Conservation (phyloP, 2,113 vertebrate genomes). For the Protomyctophum bolini region DNA sequence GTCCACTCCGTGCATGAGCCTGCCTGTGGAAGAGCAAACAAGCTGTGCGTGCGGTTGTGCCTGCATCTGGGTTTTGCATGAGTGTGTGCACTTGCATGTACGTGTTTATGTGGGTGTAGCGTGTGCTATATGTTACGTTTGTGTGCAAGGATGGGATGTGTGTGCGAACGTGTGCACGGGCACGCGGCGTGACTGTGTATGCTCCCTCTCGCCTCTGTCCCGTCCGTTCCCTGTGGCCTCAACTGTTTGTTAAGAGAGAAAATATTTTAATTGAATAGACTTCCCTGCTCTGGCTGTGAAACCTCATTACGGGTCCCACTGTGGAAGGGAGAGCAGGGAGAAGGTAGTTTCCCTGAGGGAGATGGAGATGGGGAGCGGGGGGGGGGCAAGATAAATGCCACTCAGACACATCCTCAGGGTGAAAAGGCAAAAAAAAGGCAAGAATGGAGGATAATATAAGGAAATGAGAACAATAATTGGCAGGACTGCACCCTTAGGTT, state of each 20-base stretch:
- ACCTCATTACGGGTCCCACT: slow-evolving; percentile 43
- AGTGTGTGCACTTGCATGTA: slow-evolving; percentile 20
- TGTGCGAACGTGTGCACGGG: neutral
- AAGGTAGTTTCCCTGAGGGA: slow-evolving; percentile 24
- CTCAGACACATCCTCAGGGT: neutral
- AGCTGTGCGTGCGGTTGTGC: neutral
- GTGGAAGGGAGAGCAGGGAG: slow-evolving; percentile 33
- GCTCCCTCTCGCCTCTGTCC: neutral
- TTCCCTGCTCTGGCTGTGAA: slow-evolving; percentile 39
- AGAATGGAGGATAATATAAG: neutral
- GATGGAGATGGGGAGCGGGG: neutral
- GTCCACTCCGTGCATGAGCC: too few species aligned
- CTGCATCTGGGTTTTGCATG: slow-evolving; percentile 8
- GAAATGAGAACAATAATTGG: neutral
- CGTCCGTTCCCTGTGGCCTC: slow-evolving; percentile 25
- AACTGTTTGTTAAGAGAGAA: slow-evolving; percentile 35
- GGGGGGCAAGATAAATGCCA: neutral
- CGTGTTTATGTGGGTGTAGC: neutral
- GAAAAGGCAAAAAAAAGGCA: slow-evolving; percentile 3
- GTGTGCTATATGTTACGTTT: neutral
- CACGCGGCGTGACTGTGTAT: neutral
- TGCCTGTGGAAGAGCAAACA: neutral
- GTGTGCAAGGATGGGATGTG: neutral
- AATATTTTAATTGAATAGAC: slow-evolving; percentile 48
- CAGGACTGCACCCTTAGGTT: neutral